A percentile compares a stretch with the other conserved stretches of the same genome.
Evolutionary conservation across 2,113 vertebrate genomes (phyloP).

Genomic region (Hippoglossus stenolepis): DNA sequence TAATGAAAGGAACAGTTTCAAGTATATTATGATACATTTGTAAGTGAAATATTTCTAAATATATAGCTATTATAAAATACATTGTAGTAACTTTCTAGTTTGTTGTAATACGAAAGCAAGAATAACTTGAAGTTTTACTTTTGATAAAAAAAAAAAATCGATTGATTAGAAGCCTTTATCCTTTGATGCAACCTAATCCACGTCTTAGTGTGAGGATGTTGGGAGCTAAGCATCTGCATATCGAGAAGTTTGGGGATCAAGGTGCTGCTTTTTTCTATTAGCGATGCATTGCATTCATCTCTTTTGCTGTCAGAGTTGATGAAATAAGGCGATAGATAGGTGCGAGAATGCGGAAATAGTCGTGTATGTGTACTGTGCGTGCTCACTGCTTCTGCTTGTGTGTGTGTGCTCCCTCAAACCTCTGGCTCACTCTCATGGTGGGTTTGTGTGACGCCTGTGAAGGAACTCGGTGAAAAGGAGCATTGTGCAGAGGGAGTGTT

Average conservation of each 20-base stretch:
- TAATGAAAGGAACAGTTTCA: background rate
- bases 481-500: conserved; percentile 79
- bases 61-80: background rate
- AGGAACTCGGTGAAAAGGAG: conserved; percentile 75
- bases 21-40: background rate
- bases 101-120: conserved; percentile 16
- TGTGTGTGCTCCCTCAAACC: conserved; percentile 34
- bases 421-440: conserved; percentile 63
- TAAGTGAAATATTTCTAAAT: background rate
- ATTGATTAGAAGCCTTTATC: conserved; percentile 60
- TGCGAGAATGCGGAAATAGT: conserved; percentile 10
- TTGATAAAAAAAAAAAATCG: conserved; percentile 32
- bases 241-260: conserved; percentile 55
- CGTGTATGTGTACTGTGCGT: conserved; percentile 20
- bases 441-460: conserved; percentile 65
- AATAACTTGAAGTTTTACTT: conserved; percentile 60
- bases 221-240: conserved; percentile 71
- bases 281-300: conserved; percentile 64
- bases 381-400: background rate
- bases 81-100: background rate
- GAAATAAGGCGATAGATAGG: conserved; percentile 47
- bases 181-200: conserved; percentile 77
- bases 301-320: conserved; percentile 69
- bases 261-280: conserved; percentile 47
- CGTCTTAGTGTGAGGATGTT: conserved; percentile 70